Percentiles rank a stretch among this genome's conserved stretches.
Evolutionary conservation across 2,888 invertebrate species (phyloP).

Genomic region (Tetragonula carbonaria): DNA sequence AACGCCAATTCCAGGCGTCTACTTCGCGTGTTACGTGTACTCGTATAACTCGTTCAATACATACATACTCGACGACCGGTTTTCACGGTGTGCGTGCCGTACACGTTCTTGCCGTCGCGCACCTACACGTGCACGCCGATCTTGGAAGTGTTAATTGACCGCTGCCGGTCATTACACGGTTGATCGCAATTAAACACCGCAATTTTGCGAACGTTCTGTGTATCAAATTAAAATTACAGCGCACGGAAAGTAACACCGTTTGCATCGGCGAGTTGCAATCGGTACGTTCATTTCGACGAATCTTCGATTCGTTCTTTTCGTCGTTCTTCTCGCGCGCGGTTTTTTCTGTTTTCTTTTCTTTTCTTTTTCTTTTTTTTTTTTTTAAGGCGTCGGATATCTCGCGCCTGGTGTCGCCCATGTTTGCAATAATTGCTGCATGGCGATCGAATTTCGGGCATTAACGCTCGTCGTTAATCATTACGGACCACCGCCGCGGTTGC

Average conservation of each 20-base stretch:
- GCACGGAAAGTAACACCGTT: constrained; percentile 22
- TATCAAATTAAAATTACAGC: constrained; percentile 52
- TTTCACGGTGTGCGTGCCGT: constrained; percentile 7
- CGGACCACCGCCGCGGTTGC: background rate
- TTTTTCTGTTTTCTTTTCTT: too few relatives aligned
- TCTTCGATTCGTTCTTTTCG: background rate
- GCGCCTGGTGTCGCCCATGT: background rate
- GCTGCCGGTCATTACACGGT: constrained; percentile 79
- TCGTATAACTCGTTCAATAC: constrained; percentile 42
- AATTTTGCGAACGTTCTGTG: constrained; percentile 61
- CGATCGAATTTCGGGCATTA: constrained; percentile 51
- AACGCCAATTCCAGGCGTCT: constrained; percentile 82
- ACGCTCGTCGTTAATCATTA: constrained; percentile 57
- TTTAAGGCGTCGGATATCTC: background rate
- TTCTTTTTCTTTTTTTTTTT: too few relatives aligned
- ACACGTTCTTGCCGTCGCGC: constrained; percentile 23
- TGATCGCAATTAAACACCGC: constrained; percentile 75
- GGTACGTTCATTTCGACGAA: background rate
- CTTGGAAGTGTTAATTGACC: constrained; percentile 81
- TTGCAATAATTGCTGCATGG: constrained; percentile 29
- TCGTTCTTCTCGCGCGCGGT: too few relatives aligned
- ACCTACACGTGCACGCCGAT: constrained; percentile 7
- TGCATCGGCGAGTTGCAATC: background rate
- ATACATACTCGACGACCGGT: constrained; percentile 12
- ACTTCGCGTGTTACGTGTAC: constrained; percentile 70